These are phyloP conservation scores for Eristalis intricaria DNA, from an alignment of 2,888 invertebrate genomes.

Conservation along the genomic window DNA sequence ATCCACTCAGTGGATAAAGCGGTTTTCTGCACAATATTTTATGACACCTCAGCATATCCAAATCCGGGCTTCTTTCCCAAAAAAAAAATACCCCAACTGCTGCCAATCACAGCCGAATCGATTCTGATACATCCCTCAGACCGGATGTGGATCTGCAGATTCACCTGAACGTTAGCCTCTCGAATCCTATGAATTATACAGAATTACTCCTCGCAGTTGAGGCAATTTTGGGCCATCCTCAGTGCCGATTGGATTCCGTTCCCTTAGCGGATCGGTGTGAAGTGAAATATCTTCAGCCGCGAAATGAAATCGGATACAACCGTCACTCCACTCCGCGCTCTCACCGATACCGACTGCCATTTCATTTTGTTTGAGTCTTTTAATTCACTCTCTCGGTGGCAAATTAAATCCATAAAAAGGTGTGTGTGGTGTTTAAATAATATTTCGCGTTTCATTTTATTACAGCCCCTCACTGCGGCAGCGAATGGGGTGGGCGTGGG, in stretches of 20 bases:
- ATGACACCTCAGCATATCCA: no score
- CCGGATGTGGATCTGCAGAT: background rate
- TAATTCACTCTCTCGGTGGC: slow-evolving; percentile 68
- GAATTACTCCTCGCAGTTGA: slow-evolving; percentile 8
- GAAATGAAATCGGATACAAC: background rate
- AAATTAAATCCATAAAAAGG: slow-evolving; percentile 71
- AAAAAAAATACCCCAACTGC: background rate
- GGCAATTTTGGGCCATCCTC: background rate
- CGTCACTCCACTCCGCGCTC: background rate
- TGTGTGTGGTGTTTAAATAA: slow-evolving; percentile 65
- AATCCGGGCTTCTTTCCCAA: background rate
- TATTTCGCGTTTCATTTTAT: slow-evolving; percentile 69
- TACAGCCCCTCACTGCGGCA: slow-evolving; percentile 9
- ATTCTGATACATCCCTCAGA: background rate
- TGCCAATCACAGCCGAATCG: background rate
- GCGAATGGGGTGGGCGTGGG: background rate
- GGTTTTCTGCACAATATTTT: no score
- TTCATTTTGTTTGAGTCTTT: slow-evolving; percentile 67
- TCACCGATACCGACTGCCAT: slow-evolving; percentile 29
- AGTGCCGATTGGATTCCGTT: background rate
- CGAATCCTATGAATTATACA: slow-evolving; percentile 2
- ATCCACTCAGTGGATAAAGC: no score
- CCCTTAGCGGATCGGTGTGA: background rate
- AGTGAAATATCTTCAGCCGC: background rate
- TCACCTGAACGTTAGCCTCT: background rate